Evolutionary conservation across 2,797 vertebrate genomes (phyloP).

Genomic region (Sternotherus odoratus): DNA sequence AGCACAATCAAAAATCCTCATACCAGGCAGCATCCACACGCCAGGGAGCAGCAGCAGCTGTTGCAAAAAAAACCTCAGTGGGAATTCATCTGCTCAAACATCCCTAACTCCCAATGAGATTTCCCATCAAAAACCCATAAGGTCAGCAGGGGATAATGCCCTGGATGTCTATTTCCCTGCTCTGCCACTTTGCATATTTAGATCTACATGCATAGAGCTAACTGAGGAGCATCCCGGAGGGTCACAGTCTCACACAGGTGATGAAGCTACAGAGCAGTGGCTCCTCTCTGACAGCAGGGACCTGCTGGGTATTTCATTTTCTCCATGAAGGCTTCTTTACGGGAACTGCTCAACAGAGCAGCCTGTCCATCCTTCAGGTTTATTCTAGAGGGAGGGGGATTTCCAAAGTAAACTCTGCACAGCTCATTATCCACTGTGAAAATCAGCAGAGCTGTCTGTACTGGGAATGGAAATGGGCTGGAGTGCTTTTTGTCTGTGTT

Average conservation of each 20-base stretch:
- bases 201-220: neutral
- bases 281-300: neutral
- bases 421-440: too few relatives aligned
- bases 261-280: neutral
- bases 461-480: neutral
- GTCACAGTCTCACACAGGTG: neutral
- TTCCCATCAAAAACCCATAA: neutral
- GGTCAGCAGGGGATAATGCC: neutral
- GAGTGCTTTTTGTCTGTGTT: neutral
- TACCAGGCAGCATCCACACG: neutral
- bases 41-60: neutral
- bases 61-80: neutral
- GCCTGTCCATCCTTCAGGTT: neutral
- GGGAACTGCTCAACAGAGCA: neutral
- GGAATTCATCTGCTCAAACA: neutral
- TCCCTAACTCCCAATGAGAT: neutral
- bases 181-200: neutral
- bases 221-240: neutral
- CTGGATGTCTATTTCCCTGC: neutral
- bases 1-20: neutral
- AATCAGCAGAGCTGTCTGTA: neutral
- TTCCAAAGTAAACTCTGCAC: too few relatives aligned
- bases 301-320: neutral
- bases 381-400: too few relatives aligned
- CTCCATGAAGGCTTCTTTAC: neutral